phyloP scores from a whole-genome alignment of 1,140 invertebrate genomes.

The Colletes latitarsis region DNA sequence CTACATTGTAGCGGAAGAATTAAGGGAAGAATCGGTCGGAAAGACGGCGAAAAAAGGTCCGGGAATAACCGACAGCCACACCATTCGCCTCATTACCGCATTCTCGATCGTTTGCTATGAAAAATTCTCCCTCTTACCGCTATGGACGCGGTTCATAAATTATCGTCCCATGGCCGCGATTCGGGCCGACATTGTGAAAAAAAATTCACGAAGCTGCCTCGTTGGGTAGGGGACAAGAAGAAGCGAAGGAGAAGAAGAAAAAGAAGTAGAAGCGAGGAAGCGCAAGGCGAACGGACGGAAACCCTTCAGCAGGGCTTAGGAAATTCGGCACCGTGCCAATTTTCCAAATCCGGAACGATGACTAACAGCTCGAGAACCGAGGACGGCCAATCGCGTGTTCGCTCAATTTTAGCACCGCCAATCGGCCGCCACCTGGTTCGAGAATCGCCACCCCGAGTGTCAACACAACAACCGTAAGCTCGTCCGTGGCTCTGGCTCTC shows the following conservation, averaged over 20 bases:
- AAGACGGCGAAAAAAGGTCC: background rate
- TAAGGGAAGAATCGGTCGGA: too few species aligned
- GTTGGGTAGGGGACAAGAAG: slow-evolving; percentile 3
- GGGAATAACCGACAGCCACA: background rate
- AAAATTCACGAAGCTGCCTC: background rate
- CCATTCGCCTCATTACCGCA: background rate
- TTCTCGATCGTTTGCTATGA: background rate
- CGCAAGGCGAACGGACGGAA: slow-evolving; percentile 32
- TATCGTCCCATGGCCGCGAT: background rate
- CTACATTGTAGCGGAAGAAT: too few species aligned
- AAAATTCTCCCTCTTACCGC: background rate
- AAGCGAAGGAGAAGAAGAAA: background rate
- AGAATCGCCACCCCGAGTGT: slow-evolving; percentile 62
- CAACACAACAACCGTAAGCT: slow-evolving; percentile 55
- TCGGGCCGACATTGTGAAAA: background rate
- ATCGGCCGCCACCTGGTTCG: slow-evolving; percentile 58
- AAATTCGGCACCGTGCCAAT: slow-evolving; percentile 69
- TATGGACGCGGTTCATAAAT: background rate
- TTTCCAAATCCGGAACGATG: slow-evolving; percentile 71
- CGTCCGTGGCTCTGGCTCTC: slow-evolving; percentile 7
- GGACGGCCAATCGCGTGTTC: slow-evolving; percentile 50
- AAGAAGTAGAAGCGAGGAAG: slow-evolving; percentile 16
- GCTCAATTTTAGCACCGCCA: slow-evolving; percentile 65
- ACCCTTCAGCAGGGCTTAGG: slow-evolving; percentile 63
- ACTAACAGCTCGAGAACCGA: slow-evolving; percentile 61